Percentiles rank a stretch among this genome's conserved stretches.
Conservation (phyloP, 1,140 invertebrate species). For the Pseudomyrmex pallidus region DNA sequence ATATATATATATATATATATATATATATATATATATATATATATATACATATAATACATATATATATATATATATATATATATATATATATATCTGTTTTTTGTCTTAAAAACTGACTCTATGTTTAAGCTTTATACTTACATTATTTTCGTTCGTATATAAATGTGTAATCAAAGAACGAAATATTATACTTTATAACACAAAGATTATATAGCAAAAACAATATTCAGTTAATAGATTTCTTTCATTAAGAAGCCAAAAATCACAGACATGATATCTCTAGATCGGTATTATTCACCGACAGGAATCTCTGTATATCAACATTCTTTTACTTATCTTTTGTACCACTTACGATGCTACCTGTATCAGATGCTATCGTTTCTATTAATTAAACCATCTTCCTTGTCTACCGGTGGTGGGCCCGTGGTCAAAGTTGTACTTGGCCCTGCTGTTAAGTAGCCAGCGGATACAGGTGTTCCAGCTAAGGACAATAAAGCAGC, state of each 20-base stretch:
- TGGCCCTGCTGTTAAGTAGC: constrained; percentile 92
- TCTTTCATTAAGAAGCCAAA: constrained; percentile 71
- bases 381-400: constrained; percentile 82
- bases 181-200: constrained; percentile 66
- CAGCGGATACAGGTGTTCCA: constrained; percentile 90
- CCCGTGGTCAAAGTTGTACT: constrained; percentile 89
- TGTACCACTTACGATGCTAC: constrained; percentile 69
- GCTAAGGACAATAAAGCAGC: constrained; percentile 78
- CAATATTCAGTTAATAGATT: constrained; percentile 69
- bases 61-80: background rate
- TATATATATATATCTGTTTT: constrained; percentile 30
- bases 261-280: constrained; percentile 75
- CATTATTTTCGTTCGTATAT: constrained; percentile 60
- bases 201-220: constrained; percentile 73
- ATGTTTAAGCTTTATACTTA: constrained; percentile 33
- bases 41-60: too few species aligned
- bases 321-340: constrained; percentile 73
- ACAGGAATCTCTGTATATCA: constrained; percentile 61
- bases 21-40: too few species aligned
- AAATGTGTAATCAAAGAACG: constrained; percentile 64
- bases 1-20: too few species aligned
- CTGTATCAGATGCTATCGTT: constrained; percentile 84
- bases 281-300: constrained; percentile 55
- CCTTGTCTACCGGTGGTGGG: constrained; percentile 93
- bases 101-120: constrained; percentile 62